A percentile compares a stretch with the other conserved stretches of the same genome.
phyloP scores from a whole-genome alignment of 2,888 invertebrate genomes.

The Amorpha juglandis region DNA sequence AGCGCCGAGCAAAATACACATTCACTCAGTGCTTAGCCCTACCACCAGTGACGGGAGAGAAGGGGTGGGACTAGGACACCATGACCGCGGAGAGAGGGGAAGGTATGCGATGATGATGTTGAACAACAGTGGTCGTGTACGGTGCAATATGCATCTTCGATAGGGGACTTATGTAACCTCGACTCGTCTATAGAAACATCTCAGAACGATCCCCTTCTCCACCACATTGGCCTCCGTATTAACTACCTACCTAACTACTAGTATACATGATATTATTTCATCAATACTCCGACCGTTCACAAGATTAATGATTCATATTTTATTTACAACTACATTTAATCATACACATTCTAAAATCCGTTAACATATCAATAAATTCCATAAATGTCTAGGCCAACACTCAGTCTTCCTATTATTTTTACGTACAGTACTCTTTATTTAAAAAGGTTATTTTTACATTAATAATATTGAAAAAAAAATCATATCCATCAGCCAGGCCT shows the following conservation, averaged over 20 bases:
- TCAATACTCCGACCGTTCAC: not conserved
- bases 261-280: conserved; percentile 15
- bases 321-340: conserved; percentile 28
- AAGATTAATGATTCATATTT: not conserved
- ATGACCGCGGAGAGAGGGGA: no score
- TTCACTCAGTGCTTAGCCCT: no score
- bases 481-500: no score
- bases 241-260: no score
- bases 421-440: no score
- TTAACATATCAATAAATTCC: conserved; percentile 44
- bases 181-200: not conserved
- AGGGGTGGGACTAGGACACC: no score
- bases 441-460: no score
- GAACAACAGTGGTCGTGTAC: not conserved
- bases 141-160: not conserved
- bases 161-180: not conserved
- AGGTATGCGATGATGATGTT: no score
- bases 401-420: conserved; percentile 5
- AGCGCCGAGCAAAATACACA: no score
- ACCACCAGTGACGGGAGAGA: no score
- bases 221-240: conserved; percentile 13
- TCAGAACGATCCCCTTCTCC: conserved; percentile 7
- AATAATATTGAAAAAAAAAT: no score
- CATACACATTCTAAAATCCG: conserved; percentile 40
- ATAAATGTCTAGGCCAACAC: conserved; percentile 48